These are phyloP conservation scores for Agrochola macilenta DNA, from an alignment of 2,888 invertebrate species.

Conservation along the genomic window DNA sequence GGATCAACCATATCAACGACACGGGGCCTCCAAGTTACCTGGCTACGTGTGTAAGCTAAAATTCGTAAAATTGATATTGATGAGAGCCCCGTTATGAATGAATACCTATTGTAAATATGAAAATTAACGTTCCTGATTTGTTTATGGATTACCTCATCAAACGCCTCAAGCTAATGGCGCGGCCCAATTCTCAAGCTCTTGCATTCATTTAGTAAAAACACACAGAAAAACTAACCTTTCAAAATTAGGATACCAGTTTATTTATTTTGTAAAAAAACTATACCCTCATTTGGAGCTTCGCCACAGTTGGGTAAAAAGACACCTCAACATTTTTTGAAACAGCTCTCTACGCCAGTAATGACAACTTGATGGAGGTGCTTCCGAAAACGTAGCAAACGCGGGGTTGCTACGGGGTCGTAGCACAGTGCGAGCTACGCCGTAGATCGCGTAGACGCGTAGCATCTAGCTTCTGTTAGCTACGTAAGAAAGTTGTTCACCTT, in stretches of 20 bases:
- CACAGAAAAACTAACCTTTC: neutral
- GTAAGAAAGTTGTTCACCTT: neutral
- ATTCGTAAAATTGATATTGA: neutral
- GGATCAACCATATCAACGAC: neutral
- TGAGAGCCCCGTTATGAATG: neutral
- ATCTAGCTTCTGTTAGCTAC: neutral
- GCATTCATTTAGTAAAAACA: neutral
- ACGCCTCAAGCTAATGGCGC: neutral
- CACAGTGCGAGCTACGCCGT: slow-evolving; percentile 24
- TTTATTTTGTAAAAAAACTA: neutral
- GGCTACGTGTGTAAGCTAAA: neutral
- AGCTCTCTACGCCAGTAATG: neutral
- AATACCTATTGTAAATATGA: neutral
- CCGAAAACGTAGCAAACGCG: neutral
- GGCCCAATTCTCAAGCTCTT: neutral
- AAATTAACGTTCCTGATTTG: neutral
- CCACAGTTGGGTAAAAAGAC: neutral
- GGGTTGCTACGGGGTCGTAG: slow-evolving; percentile 7
- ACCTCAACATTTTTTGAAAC: too few relatives aligned
- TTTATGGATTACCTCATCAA: neutral
- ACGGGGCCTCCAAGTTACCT: too few relatives aligned
- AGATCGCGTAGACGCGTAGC: slow-evolving; percentile 6
- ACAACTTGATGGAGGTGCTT: neutral
- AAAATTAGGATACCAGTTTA: too few relatives aligned
- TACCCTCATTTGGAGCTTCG: neutral